Evolutionary conservation across 2,113 vertebrate species (phyloP).

Genomic region (Microcebus jonahi): DNA sequence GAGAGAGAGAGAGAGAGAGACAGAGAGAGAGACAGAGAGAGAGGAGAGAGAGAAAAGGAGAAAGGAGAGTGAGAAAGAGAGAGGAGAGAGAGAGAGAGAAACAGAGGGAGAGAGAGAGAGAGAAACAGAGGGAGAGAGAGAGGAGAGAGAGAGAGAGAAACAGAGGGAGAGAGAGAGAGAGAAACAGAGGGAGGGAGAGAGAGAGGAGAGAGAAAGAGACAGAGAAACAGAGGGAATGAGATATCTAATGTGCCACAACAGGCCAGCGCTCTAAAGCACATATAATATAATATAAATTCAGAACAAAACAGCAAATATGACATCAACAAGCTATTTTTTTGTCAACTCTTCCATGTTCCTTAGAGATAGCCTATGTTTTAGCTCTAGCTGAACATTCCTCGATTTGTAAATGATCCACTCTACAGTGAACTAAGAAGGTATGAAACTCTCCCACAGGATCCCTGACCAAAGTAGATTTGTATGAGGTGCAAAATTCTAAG

Average conservation of each 20-base stretch:
- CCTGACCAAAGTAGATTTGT: accelerated
- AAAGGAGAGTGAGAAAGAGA: no score
- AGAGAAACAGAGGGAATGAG: background rate
- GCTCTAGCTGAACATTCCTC: background rate
- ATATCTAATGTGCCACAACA: background rate
- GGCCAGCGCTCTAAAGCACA: background rate
- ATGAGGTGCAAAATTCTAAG: background rate
- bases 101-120: no score
- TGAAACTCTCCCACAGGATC: background rate
- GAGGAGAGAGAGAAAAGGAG: no score
- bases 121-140: background rate
- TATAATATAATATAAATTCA: background rate
- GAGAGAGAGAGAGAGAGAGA: background rate
- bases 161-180: background rate
- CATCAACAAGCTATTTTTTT: background rate
- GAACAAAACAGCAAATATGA: background rate
- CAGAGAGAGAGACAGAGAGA: background rate
- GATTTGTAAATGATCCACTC: background rate
- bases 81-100: no score
- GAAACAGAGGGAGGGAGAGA: no score
- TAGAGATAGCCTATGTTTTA: background rate
- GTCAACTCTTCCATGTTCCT: background rate
- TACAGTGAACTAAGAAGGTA: background rate
- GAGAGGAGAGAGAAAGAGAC: background rate
- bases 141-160: background rate